Base-by-base conservation (phyloP, 2,888 invertebrate genomes). In the Campoplex nolae region DNA sequence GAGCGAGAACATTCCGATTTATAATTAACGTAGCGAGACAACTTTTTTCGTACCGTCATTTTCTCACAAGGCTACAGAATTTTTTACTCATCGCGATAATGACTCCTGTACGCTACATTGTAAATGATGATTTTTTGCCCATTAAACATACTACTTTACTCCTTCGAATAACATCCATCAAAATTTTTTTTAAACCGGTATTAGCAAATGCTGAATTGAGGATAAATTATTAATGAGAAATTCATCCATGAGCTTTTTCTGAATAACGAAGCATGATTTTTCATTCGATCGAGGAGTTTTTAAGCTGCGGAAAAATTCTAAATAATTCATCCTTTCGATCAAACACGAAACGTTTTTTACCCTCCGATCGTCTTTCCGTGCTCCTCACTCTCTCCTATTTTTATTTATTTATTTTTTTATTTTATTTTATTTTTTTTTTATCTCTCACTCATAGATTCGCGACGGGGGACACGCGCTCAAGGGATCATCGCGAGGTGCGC, bases 401-500 rank as follows among this genome's bases (percentile, higher is more conserved):
- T 23, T 23, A 23, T 23, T 23, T 23, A 23, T 23, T 23, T 23
- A 23, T 23, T 23, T 0, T 23, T 23, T 38, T 38, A n/a, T n/a
- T n/a, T n/a, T n/a, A n/a, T 3, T 38, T 3, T 6, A 0, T 38
- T 3, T 38, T 3, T 45, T 56, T 32, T 45, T 56, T 13, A 11
- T 58, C 32, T 48, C 35, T 58, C 18, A 42, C 35, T 58, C 58
- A 2, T 23, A 28, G 18, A 58, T 79, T 54, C 45, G 7, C 48
- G 32, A 71, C 48, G 28, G 13, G 58, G 35, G 67, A 65, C 11
- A 32, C 65, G 38, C 48, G 71, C 8, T 58, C 32, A 7, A 32
- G 9, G 42, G 56, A 81, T 28, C n/a, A 81, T 28, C n/a, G 75
- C 54, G 54, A 81, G 70, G 68, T 76, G 82, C 75, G 82, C 82